Evolutionary conservation across 2,113 vertebrate species (phyloP).

Genomic region (Lepus americanus): DNA sequence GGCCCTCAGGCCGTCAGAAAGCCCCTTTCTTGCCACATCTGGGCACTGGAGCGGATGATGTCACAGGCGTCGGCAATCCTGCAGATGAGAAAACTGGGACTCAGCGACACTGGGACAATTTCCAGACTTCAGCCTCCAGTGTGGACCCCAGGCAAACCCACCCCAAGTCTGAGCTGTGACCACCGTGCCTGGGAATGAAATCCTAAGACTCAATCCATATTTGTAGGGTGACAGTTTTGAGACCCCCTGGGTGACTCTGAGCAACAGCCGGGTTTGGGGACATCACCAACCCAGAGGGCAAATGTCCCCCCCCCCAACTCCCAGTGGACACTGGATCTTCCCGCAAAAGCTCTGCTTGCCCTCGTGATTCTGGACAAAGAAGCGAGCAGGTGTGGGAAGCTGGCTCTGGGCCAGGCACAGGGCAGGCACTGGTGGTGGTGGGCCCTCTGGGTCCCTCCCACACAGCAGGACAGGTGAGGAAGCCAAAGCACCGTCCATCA

Average conservation of each 20-base stretch:
- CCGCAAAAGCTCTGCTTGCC: background rate
- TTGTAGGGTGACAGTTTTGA: background rate
- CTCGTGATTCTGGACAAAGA: background rate
- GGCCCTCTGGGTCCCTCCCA: no score
- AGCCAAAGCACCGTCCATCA: background rate
- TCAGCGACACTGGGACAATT: background rate
- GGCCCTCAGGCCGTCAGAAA: no score
- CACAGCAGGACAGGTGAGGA: background rate
- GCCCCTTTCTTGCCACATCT: no score
- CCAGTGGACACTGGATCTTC: background rate
- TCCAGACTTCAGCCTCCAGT: background rate
- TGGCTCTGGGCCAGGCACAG: background rate
- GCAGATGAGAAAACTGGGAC: background rate
- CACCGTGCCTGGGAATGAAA: background rate
- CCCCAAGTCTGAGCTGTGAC: background rate
- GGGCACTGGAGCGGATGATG: no score
- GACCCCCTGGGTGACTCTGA: background rate
- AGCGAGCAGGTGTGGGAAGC: fast-evolving
- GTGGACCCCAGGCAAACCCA: background rate
- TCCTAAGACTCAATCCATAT: background rate
- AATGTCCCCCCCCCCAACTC: background rate
- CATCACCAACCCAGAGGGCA: background rate
- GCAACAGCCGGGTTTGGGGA: background rate
- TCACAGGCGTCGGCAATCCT: background rate
- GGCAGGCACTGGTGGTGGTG: no score